Evolutionary conservation across 2,888 invertebrate species (phyloP).

Genomic region (Phytoseiulus persimilis): DNA sequence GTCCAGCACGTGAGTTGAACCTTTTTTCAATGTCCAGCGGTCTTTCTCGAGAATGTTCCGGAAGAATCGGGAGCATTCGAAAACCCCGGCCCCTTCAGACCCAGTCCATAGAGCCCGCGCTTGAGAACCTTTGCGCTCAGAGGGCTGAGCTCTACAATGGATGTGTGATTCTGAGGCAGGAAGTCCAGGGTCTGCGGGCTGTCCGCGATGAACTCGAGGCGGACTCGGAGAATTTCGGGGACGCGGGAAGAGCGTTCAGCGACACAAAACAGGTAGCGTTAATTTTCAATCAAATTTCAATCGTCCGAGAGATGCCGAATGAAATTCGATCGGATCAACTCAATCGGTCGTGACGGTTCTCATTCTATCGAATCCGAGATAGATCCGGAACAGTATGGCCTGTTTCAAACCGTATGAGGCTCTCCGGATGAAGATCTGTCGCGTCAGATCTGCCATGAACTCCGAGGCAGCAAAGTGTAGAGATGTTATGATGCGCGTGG

Average conservation of each 20-base stretch:
- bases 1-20: not conserved
- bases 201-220: not conserved
- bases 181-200: not conserved
- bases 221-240: not conserved
- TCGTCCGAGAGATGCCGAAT: no score
- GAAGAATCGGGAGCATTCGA: not conserved
- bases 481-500: not conserved
- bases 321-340: no score
- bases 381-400: no score
- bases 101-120: not conserved
- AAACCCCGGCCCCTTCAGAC: not conserved
- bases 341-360: no score
- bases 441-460: not conserved
- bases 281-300: no score
- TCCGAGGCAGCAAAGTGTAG: not conserved
- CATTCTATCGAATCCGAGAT: no score
- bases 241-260: no score
- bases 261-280: no score
- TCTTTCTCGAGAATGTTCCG: not conserved
- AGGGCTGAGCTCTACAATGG: not conserved
- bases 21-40: not conserved
- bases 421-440: not conserved
- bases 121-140: not conserved
- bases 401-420: no score
- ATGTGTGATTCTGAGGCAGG: not conserved